A percentile compares a stretch with the other conserved stretches of the same genome.
These are phyloP conservation scores for Argentina silus DNA, from an alignment of 2,797 vertebrate species.

Conservation along the genomic window DNA sequence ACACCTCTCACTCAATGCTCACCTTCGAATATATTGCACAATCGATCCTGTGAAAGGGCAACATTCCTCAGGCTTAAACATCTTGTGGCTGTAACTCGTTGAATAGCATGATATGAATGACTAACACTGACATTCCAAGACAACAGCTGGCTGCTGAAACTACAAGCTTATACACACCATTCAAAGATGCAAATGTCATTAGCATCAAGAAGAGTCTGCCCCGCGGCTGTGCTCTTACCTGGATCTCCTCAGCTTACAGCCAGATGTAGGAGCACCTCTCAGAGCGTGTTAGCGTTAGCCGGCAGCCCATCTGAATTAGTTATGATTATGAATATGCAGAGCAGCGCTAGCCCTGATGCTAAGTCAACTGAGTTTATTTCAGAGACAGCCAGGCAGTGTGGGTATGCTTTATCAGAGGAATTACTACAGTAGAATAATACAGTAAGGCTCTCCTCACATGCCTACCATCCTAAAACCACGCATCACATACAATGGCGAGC, in stretches of 20 bases:
- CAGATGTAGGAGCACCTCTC: not conserved
- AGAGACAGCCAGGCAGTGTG: not conserved
- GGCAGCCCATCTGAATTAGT: not conserved
- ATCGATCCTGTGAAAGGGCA: slow-evolving; percentile 36
- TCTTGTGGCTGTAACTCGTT: slow-evolving; percentile 17
- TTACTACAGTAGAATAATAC: not conserved
- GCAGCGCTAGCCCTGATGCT: too few relatives aligned
- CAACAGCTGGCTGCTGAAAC: slow-evolving; percentile 8
- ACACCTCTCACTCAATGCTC: slow-evolving; percentile 32
- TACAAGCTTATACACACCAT: slow-evolving; percentile 4
- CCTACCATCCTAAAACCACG: not conserved
- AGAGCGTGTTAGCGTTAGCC: not conserved
- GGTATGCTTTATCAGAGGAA: slow-evolving; percentile 34
- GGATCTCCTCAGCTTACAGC: not conserved
- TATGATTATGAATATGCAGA: not conserved
- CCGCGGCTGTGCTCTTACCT: slow-evolving; percentile 19
- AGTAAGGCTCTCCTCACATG: not conserved
- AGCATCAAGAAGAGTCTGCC: slow-evolving; percentile 31
- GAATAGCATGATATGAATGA: not conserved
- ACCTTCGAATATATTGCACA: slow-evolving; percentile 30
- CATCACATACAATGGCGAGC: not conserved
- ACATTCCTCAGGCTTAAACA: slow-evolving; percentile 46
- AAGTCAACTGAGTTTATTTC: not conserved
- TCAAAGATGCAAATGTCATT: slow-evolving; percentile 20
- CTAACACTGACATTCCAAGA: slow-evolving; percentile 31